Evolutionary conservation across 2,113 vertebrate genomes (phyloP).

Genomic region (Cyprinodon tularosa): DNA sequence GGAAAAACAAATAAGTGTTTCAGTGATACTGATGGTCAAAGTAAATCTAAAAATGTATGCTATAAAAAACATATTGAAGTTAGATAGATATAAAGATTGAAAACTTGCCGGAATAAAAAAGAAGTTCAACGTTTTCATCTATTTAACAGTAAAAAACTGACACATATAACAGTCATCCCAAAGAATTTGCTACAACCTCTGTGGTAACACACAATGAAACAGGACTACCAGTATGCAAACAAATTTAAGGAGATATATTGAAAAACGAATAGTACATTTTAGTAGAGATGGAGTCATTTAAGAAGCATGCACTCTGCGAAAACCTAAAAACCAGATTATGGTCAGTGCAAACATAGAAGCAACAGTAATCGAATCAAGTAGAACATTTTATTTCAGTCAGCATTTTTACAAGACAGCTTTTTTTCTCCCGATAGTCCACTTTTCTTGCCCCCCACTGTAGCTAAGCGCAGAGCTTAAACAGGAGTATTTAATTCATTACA

Average conservation of each 20-base stretch:
- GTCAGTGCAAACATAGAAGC: constrained; percentile 29
- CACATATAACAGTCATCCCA: background rate
- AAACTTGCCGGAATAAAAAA: background rate
- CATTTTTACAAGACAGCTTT: constrained; percentile 25
- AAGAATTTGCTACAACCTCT: background rate
- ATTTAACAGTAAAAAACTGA: background rate
- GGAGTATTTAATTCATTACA: constrained; percentile 93
- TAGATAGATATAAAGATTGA: background rate
- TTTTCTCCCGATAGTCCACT: constrained; percentile 28
- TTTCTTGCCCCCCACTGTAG: constrained; percentile 50
- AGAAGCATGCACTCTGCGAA: constrained; percentile 23
- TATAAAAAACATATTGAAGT: background rate
- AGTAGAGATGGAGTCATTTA: constrained; percentile 1
- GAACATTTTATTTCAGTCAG: constrained; percentile 60
- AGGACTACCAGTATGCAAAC: background rate
- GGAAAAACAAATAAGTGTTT: no score
- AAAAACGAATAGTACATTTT: background rate
- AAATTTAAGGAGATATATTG: background rate
- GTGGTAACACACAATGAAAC: background rate
- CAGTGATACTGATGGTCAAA: no score
- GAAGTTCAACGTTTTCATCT: background rate
- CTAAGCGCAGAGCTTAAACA: constrained; percentile 78
- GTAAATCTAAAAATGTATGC: background rate
- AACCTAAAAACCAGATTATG: constrained; percentile 52
- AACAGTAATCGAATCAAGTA: constrained; percentile 49